These are phyloP conservation scores for Crypturellus tataupa DNA, from an alignment of 2,797 vertebrate species.

Conservation along the genomic window DNA sequence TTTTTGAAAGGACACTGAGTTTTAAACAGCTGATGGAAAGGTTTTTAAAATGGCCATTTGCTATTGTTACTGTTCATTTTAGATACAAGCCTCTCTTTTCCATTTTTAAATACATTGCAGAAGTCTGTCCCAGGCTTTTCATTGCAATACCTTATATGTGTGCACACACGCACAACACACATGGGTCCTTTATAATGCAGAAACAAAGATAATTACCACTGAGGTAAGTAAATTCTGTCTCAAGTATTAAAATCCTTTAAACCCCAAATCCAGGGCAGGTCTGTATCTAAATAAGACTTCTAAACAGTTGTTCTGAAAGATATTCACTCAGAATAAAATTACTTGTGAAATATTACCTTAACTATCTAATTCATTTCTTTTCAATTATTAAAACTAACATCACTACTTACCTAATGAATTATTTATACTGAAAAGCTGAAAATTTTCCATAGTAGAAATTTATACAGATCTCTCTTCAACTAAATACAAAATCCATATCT, in stretches of 20 bases:
- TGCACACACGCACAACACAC: neutral
- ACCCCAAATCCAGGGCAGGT: slow-evolving; percentile 35
- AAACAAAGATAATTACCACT: slow-evolving; percentile 43
- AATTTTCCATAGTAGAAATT: slow-evolving; percentile 76
- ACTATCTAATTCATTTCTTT: slow-evolving; percentile 69
- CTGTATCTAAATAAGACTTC: slow-evolving; percentile 42
- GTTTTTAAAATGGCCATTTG: neutral
- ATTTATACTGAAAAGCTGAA: slow-evolving; percentile 82
- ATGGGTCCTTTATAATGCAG: neutral
- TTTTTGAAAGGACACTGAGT: neutral
- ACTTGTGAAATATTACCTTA: slow-evolving; percentile 53
- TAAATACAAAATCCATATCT: slow-evolving; percentile 69
- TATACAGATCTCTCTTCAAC: slow-evolving; percentile 77
- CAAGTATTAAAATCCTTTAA: slow-evolving; percentile 23
- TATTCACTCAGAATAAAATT: slow-evolving; percentile 63
- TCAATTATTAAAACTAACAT: slow-evolving; percentile 77
- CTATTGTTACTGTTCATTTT: neutral
- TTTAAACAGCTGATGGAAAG: neutral
- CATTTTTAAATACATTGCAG: neutral
- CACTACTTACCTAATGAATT: slow-evolving; percentile 86
- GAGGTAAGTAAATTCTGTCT: slow-evolving; percentile 23
- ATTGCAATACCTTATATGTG: neutral
- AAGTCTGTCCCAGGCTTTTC: neutral
- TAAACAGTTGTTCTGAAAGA: slow-evolving; percentile 23
- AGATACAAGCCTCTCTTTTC: neutral